Base-by-base conservation (phyloP, 2,888 invertebrate genomes). In the Melieria picta region DNA sequence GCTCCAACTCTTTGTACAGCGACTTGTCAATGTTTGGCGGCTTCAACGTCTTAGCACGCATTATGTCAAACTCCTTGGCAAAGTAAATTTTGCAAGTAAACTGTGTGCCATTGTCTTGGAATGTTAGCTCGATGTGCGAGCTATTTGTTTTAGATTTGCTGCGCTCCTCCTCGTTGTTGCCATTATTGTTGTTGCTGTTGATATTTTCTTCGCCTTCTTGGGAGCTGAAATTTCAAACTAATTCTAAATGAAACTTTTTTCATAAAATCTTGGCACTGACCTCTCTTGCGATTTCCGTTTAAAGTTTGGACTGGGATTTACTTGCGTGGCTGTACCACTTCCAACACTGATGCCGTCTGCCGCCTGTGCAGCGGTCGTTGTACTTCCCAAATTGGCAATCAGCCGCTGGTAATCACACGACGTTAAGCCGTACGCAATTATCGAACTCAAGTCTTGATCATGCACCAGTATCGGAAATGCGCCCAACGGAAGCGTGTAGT, bases 81-180 rank as follows among this genome's bases (percentile, higher is more conserved):
- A 94, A 97, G 88, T 93, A 95, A 77, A 97, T 92, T 79, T 94
- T 91, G 81, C 98, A 98, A 78, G 93, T 94, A 79, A 98, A 95
- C 69, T 95, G 94, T 56, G 96, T 91, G 11, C 89, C 89, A 2
- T 88, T 85, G 81, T 94, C 93, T 74, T 90, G 89, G 77, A 91
- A 91, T 65, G 89, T 87, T n/a, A 91, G 85, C 71, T 90, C 90
- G 11, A 91, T 87, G 77, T 91, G 88, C 5, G 84, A 79, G 77
- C 82, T 79, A 56, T 80, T 75, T 43, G 81, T 77, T 45, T 76
- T 78, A 1, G 76, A 63, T 69, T 83, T 84, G 30, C 77, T 76
- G 6, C 81, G 80, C 4, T 82, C 81, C 3, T 78, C 78, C 10
- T 76, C 78, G 56, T 68, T 79, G 74, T 45, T 73, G 13, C 55